Conservation (phyloP, 2,797 vertebrate genomes). For the Decapterus maruadsi region DNA sequence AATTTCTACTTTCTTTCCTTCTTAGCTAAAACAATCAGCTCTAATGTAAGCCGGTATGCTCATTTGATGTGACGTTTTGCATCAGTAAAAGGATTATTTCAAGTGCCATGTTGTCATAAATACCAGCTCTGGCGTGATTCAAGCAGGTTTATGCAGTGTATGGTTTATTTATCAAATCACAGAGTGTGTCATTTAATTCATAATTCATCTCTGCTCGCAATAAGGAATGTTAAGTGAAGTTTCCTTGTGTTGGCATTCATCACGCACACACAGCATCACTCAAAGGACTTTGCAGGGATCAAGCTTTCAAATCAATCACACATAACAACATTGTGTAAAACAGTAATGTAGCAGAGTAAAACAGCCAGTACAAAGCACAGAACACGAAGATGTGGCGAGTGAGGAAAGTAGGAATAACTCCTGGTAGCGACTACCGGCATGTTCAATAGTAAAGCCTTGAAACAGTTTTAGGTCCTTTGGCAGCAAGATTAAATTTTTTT, state of each 20-base stretch:
- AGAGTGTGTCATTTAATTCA: constrained; percentile 10
- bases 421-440: not conserved
- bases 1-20: not conserved
- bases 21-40: not conserved
- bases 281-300: constrained; percentile 31
- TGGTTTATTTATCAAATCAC: constrained; percentile 29
- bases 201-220: constrained; percentile 20
- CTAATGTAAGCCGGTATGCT: not conserved
- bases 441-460: not conserved
- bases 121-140: not conserved
- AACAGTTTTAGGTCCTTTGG: constrained; percentile 1
- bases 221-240: constrained; percentile 40
- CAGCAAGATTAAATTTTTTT: not conserved
- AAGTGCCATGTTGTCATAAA: not conserved
- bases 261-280: constrained; percentile 34
- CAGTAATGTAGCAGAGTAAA: constrained; percentile 11
- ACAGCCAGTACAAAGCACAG: constrained; percentile 1
- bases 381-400: constrained; percentile 6
- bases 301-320: constrained; percentile 42
- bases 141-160: not conserved
- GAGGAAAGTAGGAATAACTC: not conserved
- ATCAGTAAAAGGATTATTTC: not conserved
- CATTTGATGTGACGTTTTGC: not conserved
- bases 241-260: constrained; percentile 50
- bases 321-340: constrained; percentile 22